A percentile compares a stretch with the other conserved stretches of the same genome.
phyloP scores from a whole-genome alignment of 2,888 invertebrate species.

The Tetheella fluctuosa region DNA sequence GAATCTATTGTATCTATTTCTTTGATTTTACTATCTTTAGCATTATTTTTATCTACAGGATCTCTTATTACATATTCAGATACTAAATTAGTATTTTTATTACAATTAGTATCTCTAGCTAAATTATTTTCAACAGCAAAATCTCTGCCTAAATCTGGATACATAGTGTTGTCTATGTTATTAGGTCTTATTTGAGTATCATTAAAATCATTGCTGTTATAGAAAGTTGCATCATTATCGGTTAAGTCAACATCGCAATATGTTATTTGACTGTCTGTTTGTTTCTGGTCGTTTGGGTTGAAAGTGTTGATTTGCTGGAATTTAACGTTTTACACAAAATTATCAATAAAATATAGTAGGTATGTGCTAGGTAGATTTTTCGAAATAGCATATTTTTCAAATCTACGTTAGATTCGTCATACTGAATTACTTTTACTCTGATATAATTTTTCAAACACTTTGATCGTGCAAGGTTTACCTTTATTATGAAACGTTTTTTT shows the following conservation, averaged over 20 bases:
- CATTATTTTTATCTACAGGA: conserved; percentile 5
- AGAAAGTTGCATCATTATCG: background rate
- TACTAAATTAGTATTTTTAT: too few relatives aligned
- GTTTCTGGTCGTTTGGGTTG: background rate
- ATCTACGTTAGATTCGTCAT: too few relatives aligned
- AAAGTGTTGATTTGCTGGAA: background rate
- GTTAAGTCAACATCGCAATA: background rate
- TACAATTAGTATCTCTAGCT: background rate
- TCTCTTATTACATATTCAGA: too few relatives aligned
- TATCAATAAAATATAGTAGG: too few relatives aligned
- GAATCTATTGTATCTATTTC: conserved; percentile 29
- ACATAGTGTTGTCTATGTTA: background rate
- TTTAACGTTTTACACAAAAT: background rate
- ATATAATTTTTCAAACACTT: too few relatives aligned
- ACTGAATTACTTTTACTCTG: too few relatives aligned
- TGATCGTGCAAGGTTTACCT: too few relatives aligned
- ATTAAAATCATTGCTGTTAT: background rate
- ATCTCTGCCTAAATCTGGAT: too few relatives aligned
- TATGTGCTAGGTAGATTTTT: too few relatives aligned
- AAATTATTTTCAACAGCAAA: background rate
- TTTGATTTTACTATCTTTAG: conserved; percentile 12
- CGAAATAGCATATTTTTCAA: too few relatives aligned
- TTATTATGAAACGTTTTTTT: too few relatives aligned
- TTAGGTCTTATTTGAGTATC: background rate
- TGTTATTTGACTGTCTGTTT: background rate